A percentile compares a stretch with the other conserved stretches of the same genome.
Conservation (phyloP, 2,888 invertebrate genomes). For the Tridacna gigas region DNA sequence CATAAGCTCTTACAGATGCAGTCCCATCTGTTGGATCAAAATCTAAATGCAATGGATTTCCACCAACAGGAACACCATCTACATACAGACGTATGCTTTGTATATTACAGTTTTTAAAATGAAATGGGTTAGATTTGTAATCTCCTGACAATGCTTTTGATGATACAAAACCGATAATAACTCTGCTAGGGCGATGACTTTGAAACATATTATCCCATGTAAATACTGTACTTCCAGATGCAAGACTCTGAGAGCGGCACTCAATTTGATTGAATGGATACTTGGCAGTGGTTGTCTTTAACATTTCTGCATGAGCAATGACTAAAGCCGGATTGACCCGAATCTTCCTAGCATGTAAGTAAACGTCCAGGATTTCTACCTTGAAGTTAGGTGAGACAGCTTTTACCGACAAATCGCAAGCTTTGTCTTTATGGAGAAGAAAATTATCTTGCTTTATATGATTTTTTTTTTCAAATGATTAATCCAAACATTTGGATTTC, state of each 20-base stretch:
- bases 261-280: slow-evolving; percentile 50
- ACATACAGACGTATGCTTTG: slow-evolving; percentile 45
- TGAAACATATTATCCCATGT: slow-evolving; percentile 55
- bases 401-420: slow-evolving; percentile 9
- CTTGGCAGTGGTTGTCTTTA: slow-evolving; percentile 51
- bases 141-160: slow-evolving; percentile 39
- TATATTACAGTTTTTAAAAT: slow-evolving; percentile 47
- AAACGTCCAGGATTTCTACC: slow-evolving; percentile 51
- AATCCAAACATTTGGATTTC: slow-evolving; percentile 32
- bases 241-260: slow-evolving; percentile 35
- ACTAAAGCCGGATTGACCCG: slow-evolving; percentile 54
- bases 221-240: slow-evolving; percentile 45
- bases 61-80: slow-evolving; percentile 47
- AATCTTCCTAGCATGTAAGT: slow-evolving; percentile 43
- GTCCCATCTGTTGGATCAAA: slow-evolving; percentile 30
- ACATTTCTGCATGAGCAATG: slow-evolving; percentile 47
- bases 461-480: slow-evolving; percentile 24
- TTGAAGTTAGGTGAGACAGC: slow-evolving; percentile 43
- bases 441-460: slow-evolving; percentile 6
- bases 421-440: neutral
- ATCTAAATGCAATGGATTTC: slow-evolving; percentile 47
- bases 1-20: slow-evolving; percentile 35
- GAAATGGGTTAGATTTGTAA: slow-evolving; percentile 53
- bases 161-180: slow-evolving; percentile 47
- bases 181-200: slow-evolving; percentile 38